A percentile compares a stretch with the other conserved stretches of the same genome.
phyloP scores from a whole-genome alignment of 2,888 invertebrate species.

The Drosophila rellima region DNA sequence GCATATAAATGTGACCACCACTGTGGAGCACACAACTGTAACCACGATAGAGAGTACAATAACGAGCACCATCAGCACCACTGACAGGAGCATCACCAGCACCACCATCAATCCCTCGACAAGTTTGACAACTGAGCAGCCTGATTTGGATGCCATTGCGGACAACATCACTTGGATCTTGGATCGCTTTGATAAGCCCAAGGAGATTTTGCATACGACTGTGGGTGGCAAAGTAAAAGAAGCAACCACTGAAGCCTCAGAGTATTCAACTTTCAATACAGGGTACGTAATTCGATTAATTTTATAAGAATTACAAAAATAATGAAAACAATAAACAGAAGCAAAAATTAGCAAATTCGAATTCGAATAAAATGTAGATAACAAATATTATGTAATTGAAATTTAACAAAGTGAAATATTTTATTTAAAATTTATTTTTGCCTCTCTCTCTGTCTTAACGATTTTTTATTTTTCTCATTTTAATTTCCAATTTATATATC shows the following conservation, averaged over 20 bases:
- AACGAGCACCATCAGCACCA: background rate
- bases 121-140: slow-evolving; percentile 23
- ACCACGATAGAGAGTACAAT: background rate
- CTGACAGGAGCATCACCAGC: background rate
- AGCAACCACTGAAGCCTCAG: background rate
- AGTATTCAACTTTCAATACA: background rate
- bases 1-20: slow-evolving; percentile 17
- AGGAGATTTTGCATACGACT: slow-evolving; percentile 63
- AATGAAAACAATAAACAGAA: too few species aligned
- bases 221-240: slow-evolving; percentile 13
- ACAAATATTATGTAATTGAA: too few species aligned
- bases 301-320: background rate
- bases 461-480: too few species aligned
- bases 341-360: too few species aligned
- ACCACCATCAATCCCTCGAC: background rate
- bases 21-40: slow-evolving; percentile 1
- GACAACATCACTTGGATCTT: slow-evolving; percentile 67
- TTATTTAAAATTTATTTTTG: too few species aligned
- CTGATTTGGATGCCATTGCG: slow-evolving; percentile 29
- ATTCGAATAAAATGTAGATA: too few species aligned
- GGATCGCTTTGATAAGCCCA: slow-evolving; percentile 62
- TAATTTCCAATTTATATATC: too few species aligned
- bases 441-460: too few species aligned
- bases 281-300: background rate
- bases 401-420: too few species aligned